Evolutionary conservation across 2,888 invertebrate genomes (phyloP), one percentile per base, ranked within the genome.

Genomic region (Agrochola litura): DNA sequence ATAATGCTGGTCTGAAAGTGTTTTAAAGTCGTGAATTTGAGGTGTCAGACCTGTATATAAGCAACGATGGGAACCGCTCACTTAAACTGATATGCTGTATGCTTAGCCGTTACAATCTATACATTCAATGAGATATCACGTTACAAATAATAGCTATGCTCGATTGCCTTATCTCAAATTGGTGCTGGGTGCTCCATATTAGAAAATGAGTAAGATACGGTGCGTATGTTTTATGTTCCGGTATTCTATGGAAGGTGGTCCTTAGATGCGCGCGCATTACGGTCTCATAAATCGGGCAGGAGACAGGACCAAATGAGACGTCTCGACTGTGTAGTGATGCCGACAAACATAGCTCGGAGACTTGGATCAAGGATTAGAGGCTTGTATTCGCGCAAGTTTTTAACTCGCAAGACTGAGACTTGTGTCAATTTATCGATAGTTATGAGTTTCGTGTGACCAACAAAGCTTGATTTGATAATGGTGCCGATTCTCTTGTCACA

Each of bases 261-360:
- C 76, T 86, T 87, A 87, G 79, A 87, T 86, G 90, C 87, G 87
- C 86, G 89, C 86, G 88, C 89, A 90, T 91, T 91, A 89, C 88
- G 86, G 87, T 85, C 89, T 89, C 90, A 90, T 92, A 92, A 92
- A 92, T 92, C 90, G 88, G 83, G 67, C 69, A 86, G 63, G 83
- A 87, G 87, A 86, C 87, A 85, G 89, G 87, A 85, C 88, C 84
- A 88, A 90, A 91, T 90, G 89, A 91, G 91, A 90, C 89, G 89
- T 88, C 87, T 81, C 58, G 77, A 73, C 80, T 82, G 79, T 86
- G 80, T 82, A 86, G 84, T 87, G 86, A 83, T 86, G 90, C 87
- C 88, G 87, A 87, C 88, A 85, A 83, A 87, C 88, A 79, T 87
- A 78, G 65, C 82, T 65, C 37, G 3, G 25, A 54, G 43, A 46